These are phyloP conservation scores for Sciurus vulgaris DNA, from an alignment of 2,797 vertebrate species.

Conservation along the genomic window DNA sequence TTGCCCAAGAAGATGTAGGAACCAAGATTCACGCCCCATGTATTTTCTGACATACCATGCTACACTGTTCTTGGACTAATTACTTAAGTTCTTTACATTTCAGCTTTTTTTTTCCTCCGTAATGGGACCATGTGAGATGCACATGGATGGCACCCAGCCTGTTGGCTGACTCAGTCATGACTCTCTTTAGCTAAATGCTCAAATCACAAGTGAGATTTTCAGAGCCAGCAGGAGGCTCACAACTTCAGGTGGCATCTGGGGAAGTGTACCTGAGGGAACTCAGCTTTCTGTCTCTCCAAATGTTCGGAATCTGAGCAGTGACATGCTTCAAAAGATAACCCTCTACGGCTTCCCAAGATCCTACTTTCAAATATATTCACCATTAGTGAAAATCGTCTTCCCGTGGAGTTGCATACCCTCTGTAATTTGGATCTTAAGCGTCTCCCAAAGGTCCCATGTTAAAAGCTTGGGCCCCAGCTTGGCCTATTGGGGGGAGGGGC, in stretches of 20 bases:
- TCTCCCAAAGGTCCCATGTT: no score
- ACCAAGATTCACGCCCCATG: not conserved
- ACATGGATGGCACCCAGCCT: not conserved
- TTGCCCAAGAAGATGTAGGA: not conserved
- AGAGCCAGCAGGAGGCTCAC: not conserved
- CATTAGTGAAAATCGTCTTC: not conserved
- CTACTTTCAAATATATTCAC: not conserved
- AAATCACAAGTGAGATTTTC: not conserved
- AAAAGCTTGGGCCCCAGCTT: not conserved
- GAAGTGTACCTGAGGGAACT: not conserved
- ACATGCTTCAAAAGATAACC: not conserved
- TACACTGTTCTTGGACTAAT: not conserved
- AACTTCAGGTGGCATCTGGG: not conserved
- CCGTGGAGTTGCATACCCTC: not conserved
- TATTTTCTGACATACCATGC: not conserved
- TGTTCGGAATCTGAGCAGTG: not conserved
- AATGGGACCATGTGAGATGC: not conserved
- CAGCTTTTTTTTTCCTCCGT: not conserved
- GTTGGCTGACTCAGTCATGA: not conserved
- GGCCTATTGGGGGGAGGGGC: not conserved
- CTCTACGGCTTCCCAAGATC: no score
- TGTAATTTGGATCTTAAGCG: not conserved
- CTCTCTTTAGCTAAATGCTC: not conserved
- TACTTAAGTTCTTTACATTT: not conserved
- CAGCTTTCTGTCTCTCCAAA: not conserved